Evolutionary conservation across 2,113 vertebrate genomes (phyloP).

Genomic region (Aythya baeri): DNA sequence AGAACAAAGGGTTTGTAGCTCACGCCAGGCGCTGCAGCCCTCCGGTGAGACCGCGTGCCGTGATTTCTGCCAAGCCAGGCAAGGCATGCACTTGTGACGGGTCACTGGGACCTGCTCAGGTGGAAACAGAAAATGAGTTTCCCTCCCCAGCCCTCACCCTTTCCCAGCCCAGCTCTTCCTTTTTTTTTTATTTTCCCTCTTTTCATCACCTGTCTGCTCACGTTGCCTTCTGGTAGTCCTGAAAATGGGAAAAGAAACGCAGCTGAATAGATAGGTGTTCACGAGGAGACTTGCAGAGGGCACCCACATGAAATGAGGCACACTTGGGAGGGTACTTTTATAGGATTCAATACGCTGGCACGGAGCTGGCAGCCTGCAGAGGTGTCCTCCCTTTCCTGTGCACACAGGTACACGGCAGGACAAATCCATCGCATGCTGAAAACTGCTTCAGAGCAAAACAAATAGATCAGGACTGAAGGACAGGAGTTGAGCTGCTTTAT

Average conservation of each 20-base stretch:
- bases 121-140: constrained; percentile 30
- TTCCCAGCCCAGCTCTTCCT: background rate
- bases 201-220: background rate
- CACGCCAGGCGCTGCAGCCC: background rate
- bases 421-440: background rate
- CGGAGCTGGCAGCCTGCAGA: background rate
- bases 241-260: background rate
- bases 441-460: background rate
- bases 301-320: rapidly evolving
- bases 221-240: background rate
- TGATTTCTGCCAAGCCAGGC: constrained; percentile 11
- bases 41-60: background rate
- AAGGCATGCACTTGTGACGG: constrained; percentile 23
- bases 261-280: background rate
- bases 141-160: background rate
- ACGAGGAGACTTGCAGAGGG: background rate
- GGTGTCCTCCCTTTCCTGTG: background rate
- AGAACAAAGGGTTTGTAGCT: constrained; percentile 39
- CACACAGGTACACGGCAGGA: background rate
- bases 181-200: background rate
- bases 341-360: background rate
- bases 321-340: background rate
- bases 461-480: background rate
- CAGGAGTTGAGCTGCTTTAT: background rate
- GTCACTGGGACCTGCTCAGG: constrained; percentile 32